Base-by-base conservation (phyloP, 2,113 vertebrate genomes). In the Stomatorhinus ivindoensis region DNA sequence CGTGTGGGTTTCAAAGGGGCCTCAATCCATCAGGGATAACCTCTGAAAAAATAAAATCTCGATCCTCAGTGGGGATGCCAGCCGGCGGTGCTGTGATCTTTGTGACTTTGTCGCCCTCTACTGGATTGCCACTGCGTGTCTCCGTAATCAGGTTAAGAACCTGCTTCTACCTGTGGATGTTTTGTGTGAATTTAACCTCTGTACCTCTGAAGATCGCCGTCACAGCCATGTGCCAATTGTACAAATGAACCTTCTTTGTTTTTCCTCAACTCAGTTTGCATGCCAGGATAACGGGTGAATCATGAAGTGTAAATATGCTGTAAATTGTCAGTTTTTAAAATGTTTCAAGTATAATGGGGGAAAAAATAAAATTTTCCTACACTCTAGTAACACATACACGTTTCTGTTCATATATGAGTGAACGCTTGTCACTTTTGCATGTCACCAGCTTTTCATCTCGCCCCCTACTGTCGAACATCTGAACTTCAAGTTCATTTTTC, bases 311-410 rank as follows among this genome's bases (percentile, higher is more conserved):
- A 86, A 48, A 86, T 86, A 86, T 27, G 19, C 19, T 86, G 84
- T 86, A 86, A 86, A 86, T 86, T 86, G 84, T 82, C 84, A 21
- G 84, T 86, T 86, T 86, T 47, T 86, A 86, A 86, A 86, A 86
- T 24, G 84, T 86, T 86, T 86, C 47, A 15, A 51, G 13, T 86
- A 50, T 51, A n/a, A 86, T 24, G 44, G 82, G 27, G n/a, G 47
- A 13, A 50, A 27, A 27, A 86, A 86, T 6, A 47, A 48, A 50
- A 1, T 19, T 86, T 86, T 86, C 47, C 42, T 44, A 82, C 84
- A 50, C 84, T 86, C 17, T 48, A 50, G 3, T 31, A 31, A 11
- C 21, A 51, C 11, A 48, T 31, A 11, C 8, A 27, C 27, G 3
- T 69, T 31, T 31, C 61, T 69, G 61, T 69, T 65, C n/a, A 65